Base-by-base conservation (phyloP, 2,797 vertebrate species). In the Heterohyrax brucei region DNA sequence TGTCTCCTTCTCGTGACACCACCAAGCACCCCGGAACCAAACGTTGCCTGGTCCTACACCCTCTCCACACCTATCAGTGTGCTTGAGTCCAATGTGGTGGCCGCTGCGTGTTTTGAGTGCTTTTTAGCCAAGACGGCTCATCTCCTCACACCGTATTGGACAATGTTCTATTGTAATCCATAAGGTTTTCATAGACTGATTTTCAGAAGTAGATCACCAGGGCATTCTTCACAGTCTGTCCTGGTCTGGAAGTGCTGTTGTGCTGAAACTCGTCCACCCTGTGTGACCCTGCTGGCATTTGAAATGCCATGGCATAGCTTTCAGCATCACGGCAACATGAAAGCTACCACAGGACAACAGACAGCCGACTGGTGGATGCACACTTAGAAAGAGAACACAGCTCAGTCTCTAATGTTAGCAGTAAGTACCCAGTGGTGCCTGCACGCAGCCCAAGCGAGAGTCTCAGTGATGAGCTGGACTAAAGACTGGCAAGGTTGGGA, bases 351-450 rank as follows among this genome's bases (percentile, higher is more conserved):
- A 13, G 68, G 16, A 70, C 14, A 10, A 73, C 33, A n/a, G 18
- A 72, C 70, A 73, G 33, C 33, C 8, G 33, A 73, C 19, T 39
- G 70, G 2, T 73, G 70, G 66, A 72, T 85, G 46, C 39, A 53
- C 2, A 1, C 81, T 88, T 95, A 53, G 89, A 89, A 78, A 44
- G 18, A 93, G 78, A 94, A 56, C 7, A 61, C 50, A 50, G 82
- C 73, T 62, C 44, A 4, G 28, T 59, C 79, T 68, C 92, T 79
- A 30, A 46, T 30, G 19, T 56, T 77, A 91, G 89, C 70, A 86
- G 16, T 50, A 48, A 87, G 56, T 50, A 30, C 2, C 1, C 44
- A 56, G 28, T 33, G 48, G 14, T 0, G 0, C 19, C 26, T 61
- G 59, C 62, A 16, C 13, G 1, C 4, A 72, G 48, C 30, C 56